Evolutionary conservation across 2,888 invertebrate species (phyloP), one percentile per base, ranked within the genome.

Genomic region (Melieria picta): DNA sequence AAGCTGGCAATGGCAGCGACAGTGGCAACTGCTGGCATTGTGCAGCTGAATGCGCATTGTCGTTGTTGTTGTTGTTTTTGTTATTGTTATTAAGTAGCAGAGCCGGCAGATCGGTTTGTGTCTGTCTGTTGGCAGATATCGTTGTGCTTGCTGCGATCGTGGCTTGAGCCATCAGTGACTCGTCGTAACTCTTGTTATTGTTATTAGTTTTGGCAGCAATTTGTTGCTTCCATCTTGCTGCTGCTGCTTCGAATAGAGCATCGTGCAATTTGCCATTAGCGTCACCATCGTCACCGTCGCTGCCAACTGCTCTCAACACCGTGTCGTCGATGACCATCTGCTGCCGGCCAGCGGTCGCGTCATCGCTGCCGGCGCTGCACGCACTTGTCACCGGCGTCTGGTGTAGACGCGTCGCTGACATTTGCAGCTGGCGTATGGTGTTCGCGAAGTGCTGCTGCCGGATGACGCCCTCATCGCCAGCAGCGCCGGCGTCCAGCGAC

Each of bases 401-500:
- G 52, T 62, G 70, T 30, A 68, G 48, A 63, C 60, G 68, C 13
- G 48, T 68, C 56, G 69, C 62, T 61, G 71, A 69, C 72, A 72
- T 76, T 56, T 74, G 71, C 64, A 70, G 70, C 55, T 62, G 72
- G 55, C 65, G 75, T 70, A 9, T 72, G 52, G 6, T 68, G 66
- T 48, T 73, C 66, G n/a, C 71, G 69, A 65, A 7, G 71, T 72
- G 60, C 48, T 69, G 55, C 58, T 74, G 46, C 66, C 66, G 45
- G 73, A 64, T 69, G 70, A 52, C 57, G 65, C 16, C 63, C 65
- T 10, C 61, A 30, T 63, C 60, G 61, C 9, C 50, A 4, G 10
- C 56, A 42, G 43, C 60, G 7, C 43, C 57, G 11, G 42, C 30
- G 73, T 76, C 75, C 77, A 78, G 72, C 16, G 79, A 76, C 47